Evolutionary conservation across 2,113 vertebrate species (phyloP).

Genomic region (Apteryx owenii): DNA sequence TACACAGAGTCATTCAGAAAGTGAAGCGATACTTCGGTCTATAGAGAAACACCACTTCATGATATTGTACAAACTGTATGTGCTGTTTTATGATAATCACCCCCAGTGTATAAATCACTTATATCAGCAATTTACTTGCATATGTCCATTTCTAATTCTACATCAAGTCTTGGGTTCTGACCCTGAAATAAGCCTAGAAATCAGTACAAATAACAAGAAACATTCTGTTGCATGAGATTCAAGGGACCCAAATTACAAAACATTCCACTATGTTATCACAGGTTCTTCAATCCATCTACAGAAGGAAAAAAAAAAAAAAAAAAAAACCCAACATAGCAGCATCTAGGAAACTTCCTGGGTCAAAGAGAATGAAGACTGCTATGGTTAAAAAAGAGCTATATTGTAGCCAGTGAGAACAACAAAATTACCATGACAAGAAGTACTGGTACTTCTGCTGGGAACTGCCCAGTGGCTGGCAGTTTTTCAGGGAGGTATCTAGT

Average conservation of each 20-base stretch:
- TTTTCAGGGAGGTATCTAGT: not conserved
- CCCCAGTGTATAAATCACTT: not conserved
- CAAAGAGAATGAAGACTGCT: not conserved
- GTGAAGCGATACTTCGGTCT: not conserved
- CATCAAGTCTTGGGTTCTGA: not conserved
- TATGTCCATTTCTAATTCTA: not conserved
- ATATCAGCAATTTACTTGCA: not conserved
- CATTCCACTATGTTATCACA: not conserved
- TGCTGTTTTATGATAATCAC: not conserved
- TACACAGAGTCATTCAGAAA: not conserved
- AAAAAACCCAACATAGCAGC: not conserved
- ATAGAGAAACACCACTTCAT: not conserved
- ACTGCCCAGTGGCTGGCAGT: not conserved
- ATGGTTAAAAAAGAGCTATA: not conserved
- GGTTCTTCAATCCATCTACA: not conserved
- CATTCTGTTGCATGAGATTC: not conserved
- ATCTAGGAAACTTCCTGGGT: not conserved
- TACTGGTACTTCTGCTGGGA: not conserved
- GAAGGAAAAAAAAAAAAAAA: not conserved
- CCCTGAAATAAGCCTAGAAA: not conserved
- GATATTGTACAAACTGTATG: not conserved
- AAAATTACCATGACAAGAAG: not conserved
- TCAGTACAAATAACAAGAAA: not conserved
- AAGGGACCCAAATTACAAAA: not conserved
- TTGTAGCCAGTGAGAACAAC: not conserved